Evolutionary conservation across 2,797 vertebrate genomes (phyloP).

Genomic region (Rousettus madagascariensis): DNA sequence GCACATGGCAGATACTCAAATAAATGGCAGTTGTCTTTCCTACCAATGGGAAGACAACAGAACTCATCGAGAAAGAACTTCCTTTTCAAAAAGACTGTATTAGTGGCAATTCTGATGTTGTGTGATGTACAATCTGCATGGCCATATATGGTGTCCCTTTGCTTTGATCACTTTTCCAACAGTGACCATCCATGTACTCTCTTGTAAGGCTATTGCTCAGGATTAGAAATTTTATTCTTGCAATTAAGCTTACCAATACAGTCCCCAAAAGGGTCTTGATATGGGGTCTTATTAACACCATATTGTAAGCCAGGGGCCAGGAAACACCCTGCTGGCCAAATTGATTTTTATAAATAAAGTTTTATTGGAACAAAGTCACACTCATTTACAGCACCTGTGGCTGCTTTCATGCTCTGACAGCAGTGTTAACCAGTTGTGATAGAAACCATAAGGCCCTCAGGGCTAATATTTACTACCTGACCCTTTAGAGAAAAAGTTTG

Average conservation of each 20-base stretch:
- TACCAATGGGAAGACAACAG: not conserved
- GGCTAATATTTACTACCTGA: not conserved
- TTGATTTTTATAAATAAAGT: conserved; percentile 1
- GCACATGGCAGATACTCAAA: not conserved
- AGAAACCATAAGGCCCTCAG: not conserved
- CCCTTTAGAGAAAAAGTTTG: not conserved
- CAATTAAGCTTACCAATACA: not conserved
- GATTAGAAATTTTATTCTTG: not conserved
- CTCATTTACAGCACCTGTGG: not conserved
- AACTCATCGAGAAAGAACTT: not conserved
- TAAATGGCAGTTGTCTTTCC: not conserved
- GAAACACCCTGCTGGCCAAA: not conserved
- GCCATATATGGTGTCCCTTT: not conserved
- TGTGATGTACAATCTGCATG: not conserved
- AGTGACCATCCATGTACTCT: not conserved
- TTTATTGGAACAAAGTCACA: conserved; percentile 17
- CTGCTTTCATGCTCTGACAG: not conserved
- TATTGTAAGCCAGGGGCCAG: not conserved
- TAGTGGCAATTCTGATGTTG: not conserved
- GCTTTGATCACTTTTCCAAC: not conserved
- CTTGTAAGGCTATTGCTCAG: not conserved
- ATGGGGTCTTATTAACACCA: not conserved
- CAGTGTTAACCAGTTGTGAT: not conserved
- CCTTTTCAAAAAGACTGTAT: not conserved
- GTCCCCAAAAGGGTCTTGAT: not conserved